phyloP scores from a whole-genome alignment of 2,113 vertebrate species.

The Xiphias gladius region DNA sequence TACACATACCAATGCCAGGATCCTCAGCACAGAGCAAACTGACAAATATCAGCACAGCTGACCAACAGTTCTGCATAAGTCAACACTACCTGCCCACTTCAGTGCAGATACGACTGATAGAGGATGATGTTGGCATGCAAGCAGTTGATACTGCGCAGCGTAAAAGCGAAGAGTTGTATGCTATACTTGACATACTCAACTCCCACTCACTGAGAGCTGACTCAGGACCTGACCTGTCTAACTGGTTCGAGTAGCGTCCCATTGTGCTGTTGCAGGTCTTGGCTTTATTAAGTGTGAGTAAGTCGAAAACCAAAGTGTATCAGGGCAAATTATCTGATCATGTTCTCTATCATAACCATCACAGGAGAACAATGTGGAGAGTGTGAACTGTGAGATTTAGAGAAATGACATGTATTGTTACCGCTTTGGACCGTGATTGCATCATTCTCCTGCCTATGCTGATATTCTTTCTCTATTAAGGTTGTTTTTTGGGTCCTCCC shows the following conservation, averaged over 20 bases:
- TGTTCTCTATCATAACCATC: background rate
- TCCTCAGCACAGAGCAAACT: constrained; percentile 63
- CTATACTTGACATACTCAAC: background rate
- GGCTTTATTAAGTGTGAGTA: background rate
- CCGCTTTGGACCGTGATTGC: background rate
- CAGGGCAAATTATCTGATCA: background rate
- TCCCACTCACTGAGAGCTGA: background rate
- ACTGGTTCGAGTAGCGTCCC: background rate
- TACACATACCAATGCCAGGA: constrained; percentile 60
- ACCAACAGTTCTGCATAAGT: constrained; percentile 55
- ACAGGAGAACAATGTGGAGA: background rate
- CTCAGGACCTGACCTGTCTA: background rate
- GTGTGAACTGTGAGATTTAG: background rate
- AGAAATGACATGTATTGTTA: background rate
- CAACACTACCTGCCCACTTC: constrained; percentile 40
- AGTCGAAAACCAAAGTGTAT: background rate
- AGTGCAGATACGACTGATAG: constrained; percentile 37
- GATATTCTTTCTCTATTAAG: background rate
- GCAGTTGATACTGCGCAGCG: background rate
- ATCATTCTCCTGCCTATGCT: background rate
- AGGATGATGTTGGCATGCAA: constrained; percentile 22
- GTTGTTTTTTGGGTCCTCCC: background rate
- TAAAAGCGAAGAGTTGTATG: background rate
- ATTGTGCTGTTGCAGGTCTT: no score
- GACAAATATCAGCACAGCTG: constrained; percentile 50